Evolutionary conservation across 2,888 invertebrate genomes (phyloP), one percentile per base, ranked within the genome.

Genomic region (Andrena chrysosceles): DNA sequence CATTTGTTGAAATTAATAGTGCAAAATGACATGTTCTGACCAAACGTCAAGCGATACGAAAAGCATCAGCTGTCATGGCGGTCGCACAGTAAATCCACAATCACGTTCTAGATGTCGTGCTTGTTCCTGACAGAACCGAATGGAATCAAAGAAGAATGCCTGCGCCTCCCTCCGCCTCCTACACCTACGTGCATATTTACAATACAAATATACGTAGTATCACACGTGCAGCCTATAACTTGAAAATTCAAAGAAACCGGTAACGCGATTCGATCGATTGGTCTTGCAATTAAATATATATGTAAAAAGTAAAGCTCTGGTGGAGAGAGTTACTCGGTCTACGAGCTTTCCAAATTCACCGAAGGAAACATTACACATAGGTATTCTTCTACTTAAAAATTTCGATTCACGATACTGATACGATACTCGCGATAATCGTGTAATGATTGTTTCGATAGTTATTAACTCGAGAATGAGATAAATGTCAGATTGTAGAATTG

Each of bases 1-100:
- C 97, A 97, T 97, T 96, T 95, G 93, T 91, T 84, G 88, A 88
- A 91, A 91, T 91, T 89, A 92, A 89, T 90, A 92, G 83, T 92
- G 88, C 93, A 93, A 93, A 94, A 92, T 93, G 92, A 93, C 94
- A 94, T 94, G 92, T 92, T 94, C 92, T 87, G 91, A 91, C 85
- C 83, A 93, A 93, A 93, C 93, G 93, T 93, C 93, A 93, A 93
- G 92, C 91, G 88, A 89, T 92, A 89, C 85, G 88, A 90, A 89
- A 89, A 80, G 91, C 91, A 93, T 93, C 91, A 93, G 93, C 93
- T 93, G 92, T 93, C 93, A 94, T 94, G 94, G 93, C 94, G 93
- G 91, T 81, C 42, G 59, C 60, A 71, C 60, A 13, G 26, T 80
- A 73, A 62, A 80, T 69, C 79, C 63, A 31, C 29, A 69, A 60